Conservation (phyloP, 23 tunicate genomes). For the Oikopleura vanhoeffeni region DNA sequence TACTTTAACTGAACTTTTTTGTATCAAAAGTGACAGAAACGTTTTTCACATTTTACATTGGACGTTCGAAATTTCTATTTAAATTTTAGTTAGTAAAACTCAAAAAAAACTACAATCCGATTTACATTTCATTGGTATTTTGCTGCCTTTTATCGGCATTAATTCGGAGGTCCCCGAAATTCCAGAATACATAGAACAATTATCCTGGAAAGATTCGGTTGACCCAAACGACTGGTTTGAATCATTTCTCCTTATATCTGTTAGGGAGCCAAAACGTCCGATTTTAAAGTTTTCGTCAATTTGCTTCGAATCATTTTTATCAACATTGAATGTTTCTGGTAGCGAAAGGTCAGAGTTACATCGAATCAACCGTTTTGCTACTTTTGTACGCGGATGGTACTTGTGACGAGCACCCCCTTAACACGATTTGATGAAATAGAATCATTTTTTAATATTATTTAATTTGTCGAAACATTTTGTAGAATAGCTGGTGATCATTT, state of each 20-base stretch:
- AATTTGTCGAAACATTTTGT: no score
- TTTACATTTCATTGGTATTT: background rate
- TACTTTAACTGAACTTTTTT: no score
- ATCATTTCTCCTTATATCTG: background rate
- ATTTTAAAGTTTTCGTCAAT: background rate
- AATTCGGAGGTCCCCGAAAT: background rate
- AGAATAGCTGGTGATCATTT: no score
- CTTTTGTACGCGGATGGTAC: background rate
- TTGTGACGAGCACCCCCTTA: no score
- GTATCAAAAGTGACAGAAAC: background rate
- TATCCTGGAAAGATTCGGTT: background rate
- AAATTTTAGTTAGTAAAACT: background rate
- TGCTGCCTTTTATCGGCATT: background rate
- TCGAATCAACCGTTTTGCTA: constrained; percentile 1
- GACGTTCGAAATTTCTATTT: no score
- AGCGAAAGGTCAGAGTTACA: constrained; percentile 10
- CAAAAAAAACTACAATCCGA: background rate
- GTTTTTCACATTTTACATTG: no score
- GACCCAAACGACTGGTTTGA: background rate
- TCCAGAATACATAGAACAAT: background rate
- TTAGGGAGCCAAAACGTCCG: constrained; percentile 4
- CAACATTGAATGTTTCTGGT: background rate
- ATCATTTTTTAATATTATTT: no score
- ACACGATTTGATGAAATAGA: no score
- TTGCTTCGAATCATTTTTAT: background rate